These are phyloP conservation scores for Ailuropoda melanoleuca DNA, from an alignment of 2,113 vertebrate genomes.

Conservation along the genomic window DNA sequence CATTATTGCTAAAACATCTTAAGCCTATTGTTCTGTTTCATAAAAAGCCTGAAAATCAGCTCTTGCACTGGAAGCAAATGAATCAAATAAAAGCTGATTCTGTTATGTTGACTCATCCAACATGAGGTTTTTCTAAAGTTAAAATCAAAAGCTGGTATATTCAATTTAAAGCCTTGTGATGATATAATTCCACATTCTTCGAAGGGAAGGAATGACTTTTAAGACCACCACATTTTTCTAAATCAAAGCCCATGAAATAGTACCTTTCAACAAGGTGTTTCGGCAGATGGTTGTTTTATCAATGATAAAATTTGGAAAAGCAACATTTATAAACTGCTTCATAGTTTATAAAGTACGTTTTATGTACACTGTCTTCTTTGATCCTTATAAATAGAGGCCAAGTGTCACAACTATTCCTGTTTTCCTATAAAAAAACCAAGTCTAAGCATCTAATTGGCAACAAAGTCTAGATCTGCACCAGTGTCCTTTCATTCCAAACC, in stretches of 20 bases:
- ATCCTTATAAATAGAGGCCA: not conserved
- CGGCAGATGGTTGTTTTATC: not conserved
- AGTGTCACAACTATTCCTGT: not conserved
- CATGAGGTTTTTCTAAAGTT: not conserved
- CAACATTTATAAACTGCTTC: not conserved
- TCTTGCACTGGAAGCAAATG: not conserved
- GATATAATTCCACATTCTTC: not conserved
- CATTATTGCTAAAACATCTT: not conserved
- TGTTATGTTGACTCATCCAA: not conserved
- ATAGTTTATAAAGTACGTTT: not conserved
- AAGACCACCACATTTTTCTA: not conserved
- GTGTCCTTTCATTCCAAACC: not conserved
- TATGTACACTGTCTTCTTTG: not conserved
- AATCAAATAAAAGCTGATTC: not conserved
- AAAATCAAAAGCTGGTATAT: not conserved
- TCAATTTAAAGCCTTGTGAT: not conserved
- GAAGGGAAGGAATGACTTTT: not conserved
- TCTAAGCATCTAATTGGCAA: not conserved
- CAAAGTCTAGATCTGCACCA: not conserved
- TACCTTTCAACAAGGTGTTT: not conserved
- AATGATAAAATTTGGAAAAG: not conserved
- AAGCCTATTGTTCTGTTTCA: not conserved
- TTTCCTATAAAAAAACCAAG: not conserved
- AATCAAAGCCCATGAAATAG: not conserved
- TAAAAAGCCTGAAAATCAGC: not conserved